phyloP scores from a whole-genome alignment of 2,797 vertebrate genomes.

The Notolabrus celidotus region DNA sequence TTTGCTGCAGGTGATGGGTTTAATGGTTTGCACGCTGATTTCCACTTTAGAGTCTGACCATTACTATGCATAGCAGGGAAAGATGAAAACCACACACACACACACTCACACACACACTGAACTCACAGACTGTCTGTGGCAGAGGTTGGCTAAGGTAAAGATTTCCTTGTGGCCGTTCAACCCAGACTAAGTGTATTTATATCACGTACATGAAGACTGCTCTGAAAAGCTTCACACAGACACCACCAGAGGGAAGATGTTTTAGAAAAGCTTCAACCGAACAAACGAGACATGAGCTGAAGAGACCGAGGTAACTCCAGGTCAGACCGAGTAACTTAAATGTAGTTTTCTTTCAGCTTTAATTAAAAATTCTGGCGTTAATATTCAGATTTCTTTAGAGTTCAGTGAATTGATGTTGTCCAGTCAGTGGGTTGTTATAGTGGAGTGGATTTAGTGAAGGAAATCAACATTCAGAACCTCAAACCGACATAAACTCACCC shows the following conservation, averaged over 20 bases:
- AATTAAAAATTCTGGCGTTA: too few species aligned
- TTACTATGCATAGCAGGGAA: conserved; percentile 18
- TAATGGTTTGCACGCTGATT: conserved; percentile 56
- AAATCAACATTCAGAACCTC: too few species aligned
- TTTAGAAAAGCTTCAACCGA: too few species aligned
- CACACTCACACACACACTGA: conserved; percentile 2
- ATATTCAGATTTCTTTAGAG: too few species aligned
- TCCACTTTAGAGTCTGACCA: conserved; percentile 26
- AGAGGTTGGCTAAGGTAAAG: not conserved
- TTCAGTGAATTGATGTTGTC: too few species aligned
- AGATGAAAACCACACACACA: conserved; percentile 4
- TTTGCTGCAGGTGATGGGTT: conserved; percentile 72
- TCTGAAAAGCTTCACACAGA: not conserved
- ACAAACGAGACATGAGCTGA: too few species aligned
- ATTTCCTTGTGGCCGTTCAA: not conserved
- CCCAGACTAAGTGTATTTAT: not conserved
- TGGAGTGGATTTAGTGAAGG: too few species aligned
- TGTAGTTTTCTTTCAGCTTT: too few species aligned
- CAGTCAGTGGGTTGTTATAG: too few species aligned
- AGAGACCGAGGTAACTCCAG: too few species aligned
- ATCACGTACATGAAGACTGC: not conserved
- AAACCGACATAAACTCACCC: too few species aligned
- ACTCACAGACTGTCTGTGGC: not conserved
- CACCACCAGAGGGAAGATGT: not conserved
- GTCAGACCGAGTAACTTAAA: too few species aligned